Percentiles rank a stretch among this genome's conserved stretches.
These are phyloP conservation scores for Drosophila nikananu DNA, from an alignment of 1,140 invertebrate species.

Conservation along the genomic window DNA sequence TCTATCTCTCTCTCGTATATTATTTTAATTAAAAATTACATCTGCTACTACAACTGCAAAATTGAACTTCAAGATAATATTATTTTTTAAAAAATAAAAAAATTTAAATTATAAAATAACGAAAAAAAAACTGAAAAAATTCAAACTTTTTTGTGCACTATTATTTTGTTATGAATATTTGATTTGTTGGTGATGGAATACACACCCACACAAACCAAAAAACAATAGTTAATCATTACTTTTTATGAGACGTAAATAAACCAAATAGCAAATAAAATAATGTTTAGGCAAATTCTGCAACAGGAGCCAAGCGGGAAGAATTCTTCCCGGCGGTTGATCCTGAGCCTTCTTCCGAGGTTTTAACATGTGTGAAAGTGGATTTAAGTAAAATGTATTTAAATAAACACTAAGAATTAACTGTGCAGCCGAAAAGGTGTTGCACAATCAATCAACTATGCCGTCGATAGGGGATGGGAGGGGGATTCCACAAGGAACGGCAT, in stretches of 20 bases:
- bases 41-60: slow-evolving; percentile 84
- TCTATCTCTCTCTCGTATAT: slow-evolving; percentile 85
- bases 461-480: not conserved
- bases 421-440: slow-evolving; percentile 28
- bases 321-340: not conserved
- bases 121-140: slow-evolving; percentile 76
- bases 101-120: slow-evolving; percentile 83
- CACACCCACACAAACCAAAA: slow-evolving; percentile 18
- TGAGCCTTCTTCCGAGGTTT: slow-evolving; percentile 3
- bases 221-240: slow-evolving; percentile 48
- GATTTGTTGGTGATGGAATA: slow-evolving; percentile 28
- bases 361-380: slow-evolving; percentile 33
- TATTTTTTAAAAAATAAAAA: slow-evolving; percentile 85
- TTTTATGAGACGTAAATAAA: slow-evolving; percentile 67
- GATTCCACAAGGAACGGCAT: not conserved
- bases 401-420: slow-evolving; percentile 44
- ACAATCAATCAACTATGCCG: slow-evolving; percentile 25
- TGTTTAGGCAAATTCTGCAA: slow-evolving; percentile 39
- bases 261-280: slow-evolving; percentile 61
- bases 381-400: slow-evolving; percentile 53
- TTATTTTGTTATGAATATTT: slow-evolving; percentile 78
- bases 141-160: slow-evolving; percentile 50
- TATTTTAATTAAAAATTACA: slow-evolving; percentile 84
- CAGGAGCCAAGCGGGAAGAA: slow-evolving; percentile 1
- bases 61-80: slow-evolving; percentile 85